Base-by-base conservation (phyloP, 2,888 invertebrate species). In the Tineola bisselliella region DNA sequence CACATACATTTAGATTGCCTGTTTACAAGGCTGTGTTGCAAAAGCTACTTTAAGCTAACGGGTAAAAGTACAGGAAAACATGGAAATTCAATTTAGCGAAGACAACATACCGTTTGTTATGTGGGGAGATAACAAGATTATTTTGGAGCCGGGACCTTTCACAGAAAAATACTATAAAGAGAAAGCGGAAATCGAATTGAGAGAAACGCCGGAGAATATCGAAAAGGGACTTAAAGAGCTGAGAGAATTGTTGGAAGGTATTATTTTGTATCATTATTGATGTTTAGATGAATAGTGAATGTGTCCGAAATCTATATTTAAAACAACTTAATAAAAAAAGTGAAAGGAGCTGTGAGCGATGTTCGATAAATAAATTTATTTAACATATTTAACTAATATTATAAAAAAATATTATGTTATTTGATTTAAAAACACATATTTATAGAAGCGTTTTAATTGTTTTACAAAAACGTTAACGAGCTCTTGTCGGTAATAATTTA, bases 151-250 rank as follows among this genome's bases (percentile, higher is more conserved):
- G 17, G 88, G 88, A 18, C 89, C 90, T 0, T 73, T 90, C 8
- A 79, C 79, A 0, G 89, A 90, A 52, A 88, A 89, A 31, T 80
- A 81, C 67, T 88, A 86, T 15, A 68, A 79, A 59, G 89, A 92
- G 70, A 91, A 90, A 67, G 93, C 94, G 0, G 82, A 82, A 66
- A 84, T 75, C 13, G 94, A 95, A 70, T 77, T 94, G 13, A 83
- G 93, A 63, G 94, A 95, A 76, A 89, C 90, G 0, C 91, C 92
- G 0, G 92, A 93, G 72, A 79, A 88, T 17, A 87, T 90, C 5
- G 87, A 89, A 63, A 75, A 88, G 63, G 90, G 90, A 15, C 73
- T 93, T 18, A 76, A 75, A 52, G 89, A 90, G 65, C 73, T 90
- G 1, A 84, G 83, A 63, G 75, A 79, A 63, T 76, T 90, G 60